Percentiles rank a stretch among this genome's conserved stretches.
These are phyloP conservation scores for Tinea pellionella DNA, from an alignment of 2,888 invertebrate genomes.

Conservation along the genomic window DNA sequence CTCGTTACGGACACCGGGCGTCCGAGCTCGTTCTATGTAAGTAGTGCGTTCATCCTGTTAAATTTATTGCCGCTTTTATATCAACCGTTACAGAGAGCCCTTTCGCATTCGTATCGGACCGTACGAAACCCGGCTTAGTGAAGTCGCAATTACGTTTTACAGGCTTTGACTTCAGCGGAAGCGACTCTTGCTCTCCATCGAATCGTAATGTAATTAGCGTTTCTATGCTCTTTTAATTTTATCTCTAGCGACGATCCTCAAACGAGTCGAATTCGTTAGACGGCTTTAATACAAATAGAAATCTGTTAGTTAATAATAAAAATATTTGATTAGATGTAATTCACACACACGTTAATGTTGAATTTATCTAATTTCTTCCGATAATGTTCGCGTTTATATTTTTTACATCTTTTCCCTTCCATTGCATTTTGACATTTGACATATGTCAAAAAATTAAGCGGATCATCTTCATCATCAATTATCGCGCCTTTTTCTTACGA, in stretches of 20 bases:
- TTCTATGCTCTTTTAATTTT: slow-evolving; percentile 65
- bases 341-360: too few relatives aligned
- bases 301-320: not conserved
- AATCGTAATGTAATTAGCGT: slow-evolving; percentile 68
- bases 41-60: slow-evolving; percentile 69
- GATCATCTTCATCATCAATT: too few relatives aligned
- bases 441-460: too few relatives aligned
- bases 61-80: slow-evolving; percentile 70
- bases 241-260: slow-evolving; percentile 16
- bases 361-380: too few relatives aligned
- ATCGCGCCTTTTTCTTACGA: too few relatives aligned
- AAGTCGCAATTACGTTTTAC: slow-evolving; percentile 69
- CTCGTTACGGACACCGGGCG: slow-evolving; percentile 53
- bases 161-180: slow-evolving; percentile 57
- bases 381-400: too few relatives aligned
- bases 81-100: slow-evolving; percentile 65
- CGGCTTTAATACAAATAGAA: not conserved
- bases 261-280: slow-evolving; percentile 23
- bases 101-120: slow-evolving; percentile 60
- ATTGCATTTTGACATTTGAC: too few relatives aligned
- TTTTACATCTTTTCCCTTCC: too few relatives aligned
- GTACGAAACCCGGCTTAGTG: slow-evolving; percentile 66
- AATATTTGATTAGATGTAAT: not conserved
- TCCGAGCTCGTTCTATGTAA: slow-evolving; percentile 59
- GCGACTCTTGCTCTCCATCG: slow-evolving; percentile 67